Percentiles rank a stretch among this genome's conserved stretches.
phyloP scores from a whole-genome alignment of 2,888 invertebrate genomes.

The Drosophila atripex region DNA sequence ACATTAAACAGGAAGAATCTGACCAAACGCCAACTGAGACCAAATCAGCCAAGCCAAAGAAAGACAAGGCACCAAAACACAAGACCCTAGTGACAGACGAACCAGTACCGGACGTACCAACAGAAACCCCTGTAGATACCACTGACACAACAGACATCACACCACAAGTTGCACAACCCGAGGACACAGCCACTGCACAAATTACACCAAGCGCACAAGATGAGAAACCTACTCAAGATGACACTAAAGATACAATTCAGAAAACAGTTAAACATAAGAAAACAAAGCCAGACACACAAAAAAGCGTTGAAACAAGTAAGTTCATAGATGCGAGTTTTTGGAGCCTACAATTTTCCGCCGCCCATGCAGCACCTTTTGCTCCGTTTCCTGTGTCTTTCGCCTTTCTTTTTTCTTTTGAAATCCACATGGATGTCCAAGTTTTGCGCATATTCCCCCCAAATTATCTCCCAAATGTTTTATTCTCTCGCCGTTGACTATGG shows the following conservation, averaged over 20 bases:
- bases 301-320: slow-evolving; percentile 83
- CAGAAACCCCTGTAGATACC: slow-evolving; percentile 62
- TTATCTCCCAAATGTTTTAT: slow-evolving; percentile 28
- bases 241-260: slow-evolving; percentile 82
- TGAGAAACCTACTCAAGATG: slow-evolving; percentile 80
- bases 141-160: slow-evolving; percentile 61
- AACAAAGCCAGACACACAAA: slow-evolving; percentile 80
- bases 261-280: slow-evolving; percentile 83
- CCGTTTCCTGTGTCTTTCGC: slow-evolving; percentile 50
- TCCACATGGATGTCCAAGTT: slow-evolving; percentile 57
- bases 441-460: slow-evolving; percentile 46
- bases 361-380: slow-evolving; percentile 51
- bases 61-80: slow-evolving; percentile 68
- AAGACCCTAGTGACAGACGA: slow-evolving; percentile 37
- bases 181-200: slow-evolving; percentile 83
- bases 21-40: slow-evolving; percentile 26
- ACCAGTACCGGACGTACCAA: slow-evolving; percentile 52
- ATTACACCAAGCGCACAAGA: slow-evolving; percentile 83
- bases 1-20: slow-evolving; percentile 25
- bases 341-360: slow-evolving; percentile 57
- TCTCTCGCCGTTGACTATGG: slow-evolving; percentile 27
- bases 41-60: slow-evolving; percentile 54
- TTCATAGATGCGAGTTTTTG: slow-evolving; percentile 72
- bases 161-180: slow-evolving; percentile 77
- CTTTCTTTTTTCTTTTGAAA: slow-evolving; percentile 54